phyloP scores from a whole-genome alignment of 2,113 vertebrate species.

The Anseranas semipalmata region DNA sequence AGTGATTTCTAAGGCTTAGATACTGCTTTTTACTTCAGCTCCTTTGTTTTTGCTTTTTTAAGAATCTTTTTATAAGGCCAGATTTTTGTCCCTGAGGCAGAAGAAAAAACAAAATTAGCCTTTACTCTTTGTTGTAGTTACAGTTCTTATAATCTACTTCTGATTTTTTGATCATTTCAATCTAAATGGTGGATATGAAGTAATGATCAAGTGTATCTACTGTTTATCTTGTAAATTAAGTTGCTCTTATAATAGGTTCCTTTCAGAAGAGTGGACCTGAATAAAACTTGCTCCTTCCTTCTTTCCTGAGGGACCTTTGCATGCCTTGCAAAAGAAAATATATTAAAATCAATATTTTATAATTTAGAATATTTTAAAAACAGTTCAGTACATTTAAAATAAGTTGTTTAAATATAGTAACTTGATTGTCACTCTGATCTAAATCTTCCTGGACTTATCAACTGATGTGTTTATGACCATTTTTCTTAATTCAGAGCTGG shows the following conservation, averaged over 20 bases:
- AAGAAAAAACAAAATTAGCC: no score
- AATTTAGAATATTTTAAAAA: accelerated
- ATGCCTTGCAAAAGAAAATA: neutral
- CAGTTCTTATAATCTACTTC: no score
- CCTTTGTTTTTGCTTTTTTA: no score
- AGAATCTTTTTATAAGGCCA: no score
- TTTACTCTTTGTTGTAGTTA: no score
- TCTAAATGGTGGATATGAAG: no score
- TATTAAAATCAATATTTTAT: neutral
- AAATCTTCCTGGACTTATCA: neutral
- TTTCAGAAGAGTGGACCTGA: neutral
- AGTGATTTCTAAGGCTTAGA: no score
- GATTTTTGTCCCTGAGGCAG: no score
- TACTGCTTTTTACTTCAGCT: no score
- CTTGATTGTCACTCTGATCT: neutral
- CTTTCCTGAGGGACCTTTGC: neutral
- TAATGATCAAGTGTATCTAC: neutral
- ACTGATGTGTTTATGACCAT: neutral
- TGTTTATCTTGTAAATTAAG: neutral
- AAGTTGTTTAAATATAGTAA: neutral
- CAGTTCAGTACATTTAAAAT: neutral
- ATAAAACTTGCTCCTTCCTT: neutral
- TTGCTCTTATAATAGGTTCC: neutral
- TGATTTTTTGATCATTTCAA: no score
- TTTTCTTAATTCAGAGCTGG: neutral